Conservation (phyloP, 2,797 vertebrate genomes). For the Mastacembelus armatus region DNA sequence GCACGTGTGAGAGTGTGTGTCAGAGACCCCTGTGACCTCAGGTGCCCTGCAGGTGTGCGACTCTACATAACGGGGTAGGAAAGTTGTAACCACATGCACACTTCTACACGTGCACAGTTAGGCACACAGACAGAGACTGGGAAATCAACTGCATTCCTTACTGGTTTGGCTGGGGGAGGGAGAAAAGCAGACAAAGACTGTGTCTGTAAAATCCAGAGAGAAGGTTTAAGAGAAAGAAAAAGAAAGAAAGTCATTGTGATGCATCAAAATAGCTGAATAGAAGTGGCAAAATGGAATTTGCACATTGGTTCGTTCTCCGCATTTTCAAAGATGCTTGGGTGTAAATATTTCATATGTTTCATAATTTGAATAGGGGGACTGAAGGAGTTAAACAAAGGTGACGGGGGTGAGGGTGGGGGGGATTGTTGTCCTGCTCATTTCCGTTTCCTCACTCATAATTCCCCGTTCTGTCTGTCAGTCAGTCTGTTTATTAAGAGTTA, state of each 20-base stretch:
- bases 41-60: conserved; percentile 79
- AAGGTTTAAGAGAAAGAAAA: conserved; percentile 20
- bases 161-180: conserved; percentile 68
- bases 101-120: conserved; percentile 15
- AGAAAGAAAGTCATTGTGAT: conserved; percentile 12
- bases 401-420: too few relatives aligned
- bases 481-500: conserved; percentile 33
- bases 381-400: conserved; percentile 2
- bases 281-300: not conserved
- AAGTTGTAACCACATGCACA: conserved; percentile 53
- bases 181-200: conserved; percentile 62
- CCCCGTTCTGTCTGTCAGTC: conserved; percentile 7
- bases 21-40: conserved; percentile 64
- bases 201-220: conserved; percentile 52
- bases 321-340: too few relatives aligned
- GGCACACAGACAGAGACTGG: conserved; percentile 49
- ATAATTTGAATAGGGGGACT: not conserved
- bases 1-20: conserved; percentile 21
- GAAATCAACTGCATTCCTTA: conserved; percentile 75
- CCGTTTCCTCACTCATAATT: conserved; percentile 7
- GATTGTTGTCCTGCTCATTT: conserved; percentile 28
- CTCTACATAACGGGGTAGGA: conserved; percentile 58
- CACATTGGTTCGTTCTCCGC: too few relatives aligned
- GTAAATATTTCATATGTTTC: too few relatives aligned
- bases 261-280: not conserved